Evolutionary conservation across 2,888 invertebrate species (phyloP).

Genomic region (Tiliacea citrago): DNA sequence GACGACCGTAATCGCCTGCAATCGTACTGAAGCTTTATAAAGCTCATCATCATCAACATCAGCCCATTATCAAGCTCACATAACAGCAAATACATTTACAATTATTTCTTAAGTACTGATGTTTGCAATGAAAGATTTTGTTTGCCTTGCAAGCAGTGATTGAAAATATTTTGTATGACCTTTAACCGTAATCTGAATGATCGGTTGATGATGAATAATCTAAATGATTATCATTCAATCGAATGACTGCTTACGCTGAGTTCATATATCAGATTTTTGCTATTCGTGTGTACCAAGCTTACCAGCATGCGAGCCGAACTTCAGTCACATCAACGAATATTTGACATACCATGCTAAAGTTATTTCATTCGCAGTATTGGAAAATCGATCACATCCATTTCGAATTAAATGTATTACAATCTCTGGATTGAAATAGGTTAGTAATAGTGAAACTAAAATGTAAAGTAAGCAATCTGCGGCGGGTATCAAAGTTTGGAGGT

Average conservation of each 20-base stretch:
- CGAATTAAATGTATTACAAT: neutral
- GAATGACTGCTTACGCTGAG: neutral
- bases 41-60: no score
- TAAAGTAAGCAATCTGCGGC: slow-evolving; percentile 15
- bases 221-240: neutral
- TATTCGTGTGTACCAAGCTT: neutral
- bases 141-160: neutral
- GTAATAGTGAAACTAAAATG: neutral
- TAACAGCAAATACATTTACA: neutral
- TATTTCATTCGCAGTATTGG: neutral
- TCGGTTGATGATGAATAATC: no score
- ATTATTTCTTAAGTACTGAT: neutral
- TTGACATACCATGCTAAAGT: neutral
- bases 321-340: neutral
- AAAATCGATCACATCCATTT: neutral
- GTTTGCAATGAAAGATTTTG: neutral
- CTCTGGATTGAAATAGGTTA: neutral
- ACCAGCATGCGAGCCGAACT: neutral
- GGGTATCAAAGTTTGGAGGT: neutral
- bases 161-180: neutral
- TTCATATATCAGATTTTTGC: neutral
- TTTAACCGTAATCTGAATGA: neutral
- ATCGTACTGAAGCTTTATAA: neutral
- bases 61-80: no score
- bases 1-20: neutral